Evolutionary conservation across 2,888 invertebrate genomes (phyloP).

Genomic region (Acutogordius australiensis): DNA sequence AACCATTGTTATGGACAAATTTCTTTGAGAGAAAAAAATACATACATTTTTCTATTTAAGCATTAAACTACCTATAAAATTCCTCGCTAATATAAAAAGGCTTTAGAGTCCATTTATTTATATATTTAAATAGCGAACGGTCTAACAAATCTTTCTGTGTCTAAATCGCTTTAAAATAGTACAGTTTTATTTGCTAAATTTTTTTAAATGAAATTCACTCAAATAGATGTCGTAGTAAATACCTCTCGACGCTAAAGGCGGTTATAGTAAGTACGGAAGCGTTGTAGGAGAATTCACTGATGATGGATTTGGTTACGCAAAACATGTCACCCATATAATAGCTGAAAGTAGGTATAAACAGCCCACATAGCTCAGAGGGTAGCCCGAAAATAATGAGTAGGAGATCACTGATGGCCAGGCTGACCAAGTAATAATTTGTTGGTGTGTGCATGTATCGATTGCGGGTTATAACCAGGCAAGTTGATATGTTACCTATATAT

Average conservation of each 20-base stretch:
- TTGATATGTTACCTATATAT: neutral
- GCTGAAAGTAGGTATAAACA: neutral
- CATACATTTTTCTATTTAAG: too few species aligned
- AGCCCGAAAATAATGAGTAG: conserved; percentile 18
- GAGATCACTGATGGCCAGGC: conserved; percentile 19
- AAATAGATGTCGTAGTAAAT: too few species aligned
- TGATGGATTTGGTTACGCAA: conserved; percentile 12
- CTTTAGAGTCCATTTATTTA: too few species aligned
- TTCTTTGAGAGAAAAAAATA: too few species aligned
- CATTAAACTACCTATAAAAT: too few species aligned
- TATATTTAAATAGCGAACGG: too few species aligned
- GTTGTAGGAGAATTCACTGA: conserved; percentile 15
- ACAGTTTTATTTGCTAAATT: too few species aligned
- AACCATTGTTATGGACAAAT: too few species aligned
- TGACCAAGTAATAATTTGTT: conserved; percentile 20
- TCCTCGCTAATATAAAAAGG: too few species aligned
- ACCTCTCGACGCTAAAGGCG: conserved; percentile 20
- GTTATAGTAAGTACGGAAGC: conserved; percentile 20
- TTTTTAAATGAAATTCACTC: too few species aligned
- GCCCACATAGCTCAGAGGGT: conserved; percentile 12
- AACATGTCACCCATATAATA: neutral
- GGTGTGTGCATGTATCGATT: conserved; percentile 19
- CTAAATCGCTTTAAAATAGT: too few species aligned
- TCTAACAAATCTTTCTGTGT: too few species aligned
- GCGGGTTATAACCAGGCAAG: conserved; percentile 6